phyloP scores from a whole-genome alignment of 2,888 invertebrate species.

The Galeopsomyia nigrocyanea region DNA sequence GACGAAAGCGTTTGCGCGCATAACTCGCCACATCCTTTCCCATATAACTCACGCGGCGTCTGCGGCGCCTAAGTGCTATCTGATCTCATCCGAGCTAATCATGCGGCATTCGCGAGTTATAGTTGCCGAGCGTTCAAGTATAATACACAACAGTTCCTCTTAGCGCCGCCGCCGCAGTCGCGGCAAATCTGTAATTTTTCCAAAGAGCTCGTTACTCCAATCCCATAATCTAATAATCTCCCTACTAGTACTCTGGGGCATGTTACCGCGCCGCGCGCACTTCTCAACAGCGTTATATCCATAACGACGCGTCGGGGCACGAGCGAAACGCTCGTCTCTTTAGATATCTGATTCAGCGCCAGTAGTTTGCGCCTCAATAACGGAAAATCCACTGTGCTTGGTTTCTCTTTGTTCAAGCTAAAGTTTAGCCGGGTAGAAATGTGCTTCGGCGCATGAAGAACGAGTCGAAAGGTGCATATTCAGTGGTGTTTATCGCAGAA shows the following conservation, averaged over 20 bases:
- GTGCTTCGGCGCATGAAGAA: no score
- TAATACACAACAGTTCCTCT: no score
- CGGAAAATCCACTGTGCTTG: no score
- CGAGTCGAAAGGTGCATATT: not conserved
- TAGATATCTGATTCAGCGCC: no score
- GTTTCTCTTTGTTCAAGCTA: no score
- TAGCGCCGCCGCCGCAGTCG: not conserved
- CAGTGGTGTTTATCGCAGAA: not conserved
- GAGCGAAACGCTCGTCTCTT: no score
- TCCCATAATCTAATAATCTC: constrained; percentile 4
- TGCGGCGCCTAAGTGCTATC: not conserved
- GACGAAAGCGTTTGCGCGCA: constrained; percentile 10
- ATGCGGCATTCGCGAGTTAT: no score
- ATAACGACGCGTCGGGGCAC: no score
- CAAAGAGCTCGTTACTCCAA: constrained; percentile 8
- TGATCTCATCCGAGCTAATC: constrained; percentile 16
- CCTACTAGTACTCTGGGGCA: constrained; percentile 3
- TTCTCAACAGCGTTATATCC: no score
- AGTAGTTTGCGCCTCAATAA: no score
- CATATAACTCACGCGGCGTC: not conserved
- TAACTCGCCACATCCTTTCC: not conserved
- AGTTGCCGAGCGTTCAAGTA: no score
- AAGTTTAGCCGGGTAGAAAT: no score
- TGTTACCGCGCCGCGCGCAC: not conserved
- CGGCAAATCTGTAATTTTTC: constrained; percentile 6